Evolutionary conservation across 2,888 invertebrate genomes (phyloP), one percentile per base, ranked within the genome.

Genomic region (Apocheima hispidaria): DNA sequence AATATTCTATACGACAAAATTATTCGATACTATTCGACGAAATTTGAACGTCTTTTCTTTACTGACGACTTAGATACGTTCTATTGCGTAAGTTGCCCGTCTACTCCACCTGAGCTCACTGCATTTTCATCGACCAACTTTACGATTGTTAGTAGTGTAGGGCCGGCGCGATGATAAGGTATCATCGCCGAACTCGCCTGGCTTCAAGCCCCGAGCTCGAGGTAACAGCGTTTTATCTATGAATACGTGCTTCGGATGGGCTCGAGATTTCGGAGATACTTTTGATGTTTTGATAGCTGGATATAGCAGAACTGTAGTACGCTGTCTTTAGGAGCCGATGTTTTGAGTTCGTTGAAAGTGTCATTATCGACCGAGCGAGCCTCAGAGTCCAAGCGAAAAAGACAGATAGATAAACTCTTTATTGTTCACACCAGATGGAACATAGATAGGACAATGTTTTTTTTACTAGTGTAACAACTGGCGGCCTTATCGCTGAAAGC

Each of bases 101-200:
- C 60, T 70, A 66, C 6, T 9, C 10, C 6, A 40, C 58, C 30
- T 41, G 30, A 61, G 58, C 70, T 65, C 68, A 69, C 74, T 80
- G 79, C 83, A 79, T 78, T 74, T 75, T 77, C 82, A 79, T 82
- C 82, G 81, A 79, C 76, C 77, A 72, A 84, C 71, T 89, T 90
- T 89, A 88, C 81, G 88, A 87, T 81, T 84, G 85, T 83, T 82
- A 85, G 88, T 85, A 83, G 75, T 78, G 78, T 74, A 82, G 71
- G 79, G 72, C 72, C 81, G 79, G 12, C 10, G 21, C 79, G 72
- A 82, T 84, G 88, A 86, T 84, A 84, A 79, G 85, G 84, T 86
- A 88, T 88, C 87, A 82, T 83, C 78, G 78, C 26, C 18, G n/a
- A 50, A 35, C 30, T 53, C 41, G 7, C 80, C 79, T 74, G 74